Conservation (phyloP, 2,113 vertebrate species). For the Cochlearius cochlearius region DNA sequence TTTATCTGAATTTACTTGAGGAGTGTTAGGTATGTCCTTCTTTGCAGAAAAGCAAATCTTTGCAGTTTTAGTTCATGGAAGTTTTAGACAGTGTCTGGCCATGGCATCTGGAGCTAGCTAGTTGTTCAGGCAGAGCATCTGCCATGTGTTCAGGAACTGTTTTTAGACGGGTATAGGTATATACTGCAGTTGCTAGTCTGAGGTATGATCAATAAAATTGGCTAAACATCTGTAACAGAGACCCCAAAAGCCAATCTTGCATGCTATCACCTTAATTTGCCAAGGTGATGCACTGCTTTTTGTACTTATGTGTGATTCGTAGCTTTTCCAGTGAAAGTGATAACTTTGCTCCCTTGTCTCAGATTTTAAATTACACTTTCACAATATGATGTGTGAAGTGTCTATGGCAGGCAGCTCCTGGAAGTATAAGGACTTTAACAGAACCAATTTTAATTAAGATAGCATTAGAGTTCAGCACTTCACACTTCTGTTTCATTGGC, state of each 20-base stretch:
- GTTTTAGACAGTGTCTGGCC: background rate
- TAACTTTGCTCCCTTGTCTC: background rate
- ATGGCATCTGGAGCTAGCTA: background rate
- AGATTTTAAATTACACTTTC: slow-evolving; percentile 44
- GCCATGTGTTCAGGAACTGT: background rate
- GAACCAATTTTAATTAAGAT: slow-evolving; percentile 14
- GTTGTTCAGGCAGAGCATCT: background rate
- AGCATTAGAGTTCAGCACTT: background rate
- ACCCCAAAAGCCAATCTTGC: background rate
- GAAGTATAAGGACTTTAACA: background rate
- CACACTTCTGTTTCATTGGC: background rate
- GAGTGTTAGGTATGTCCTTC: background rate
- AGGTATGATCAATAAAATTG: slow-evolving; percentile 40
- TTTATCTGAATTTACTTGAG: background rate
- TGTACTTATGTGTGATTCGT: background rate
- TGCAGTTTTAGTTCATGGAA: background rate
- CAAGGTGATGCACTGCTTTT: background rate
- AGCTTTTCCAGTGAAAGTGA: background rate
- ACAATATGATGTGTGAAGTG: background rate
- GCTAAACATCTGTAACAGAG: background rate
- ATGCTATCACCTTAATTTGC: background rate
- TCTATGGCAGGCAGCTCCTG: background rate
- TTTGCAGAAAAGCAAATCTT: background rate
- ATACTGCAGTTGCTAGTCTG: background rate
- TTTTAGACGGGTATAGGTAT: background rate